Percentiles rank a stretch among this genome's conserved stretches.
Conservation (phyloP, 2,888 invertebrate genomes). For the Hydrotaea cyrtoneurina region DNA sequence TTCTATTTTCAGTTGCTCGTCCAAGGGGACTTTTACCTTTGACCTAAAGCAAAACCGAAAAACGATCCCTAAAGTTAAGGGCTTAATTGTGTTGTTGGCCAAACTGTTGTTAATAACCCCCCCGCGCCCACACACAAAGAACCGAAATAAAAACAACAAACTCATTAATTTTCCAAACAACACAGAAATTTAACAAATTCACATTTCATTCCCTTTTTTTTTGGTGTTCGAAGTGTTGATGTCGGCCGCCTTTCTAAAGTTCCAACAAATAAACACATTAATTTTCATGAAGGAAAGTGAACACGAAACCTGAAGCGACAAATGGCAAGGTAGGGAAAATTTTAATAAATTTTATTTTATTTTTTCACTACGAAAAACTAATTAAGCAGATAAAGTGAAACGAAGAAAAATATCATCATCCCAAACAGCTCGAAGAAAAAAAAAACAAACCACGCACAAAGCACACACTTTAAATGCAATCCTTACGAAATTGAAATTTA, state of each 20-base stretch:
- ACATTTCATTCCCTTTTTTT: slow-evolving; percentile 1
- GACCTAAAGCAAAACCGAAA: not conserved
- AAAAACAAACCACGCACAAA: not conserved
- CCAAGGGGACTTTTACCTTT: no score
- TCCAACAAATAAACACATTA: slow-evolving; percentile 21
- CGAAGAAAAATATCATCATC: not conserved
- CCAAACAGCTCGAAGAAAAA: not conserved
- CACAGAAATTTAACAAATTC: slow-evolving; percentile 27
- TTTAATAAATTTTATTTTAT: slow-evolving; percentile 1
- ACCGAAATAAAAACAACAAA: not conserved
- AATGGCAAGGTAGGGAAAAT: not conserved
- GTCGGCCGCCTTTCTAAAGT: not conserved
- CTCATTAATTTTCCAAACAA: slow-evolving; percentile 45
- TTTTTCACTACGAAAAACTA: not conserved
- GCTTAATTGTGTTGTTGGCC: not conserved
- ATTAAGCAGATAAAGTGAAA: slow-evolving; percentile 18
- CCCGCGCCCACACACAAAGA: not conserved
- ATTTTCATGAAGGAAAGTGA: not conserved
- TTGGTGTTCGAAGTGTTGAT: no score
- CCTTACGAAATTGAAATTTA: slow-evolving; percentile 46
- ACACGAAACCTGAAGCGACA: not conserved
- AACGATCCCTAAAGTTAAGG: not conserved
- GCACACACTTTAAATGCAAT: not conserved
- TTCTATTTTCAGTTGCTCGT: no score
- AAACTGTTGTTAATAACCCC: not conserved